These are phyloP conservation scores for Speoplatyrhinus poulsoni DNA, from an alignment of 2,113 vertebrate species.

Conservation along the genomic window DNA sequence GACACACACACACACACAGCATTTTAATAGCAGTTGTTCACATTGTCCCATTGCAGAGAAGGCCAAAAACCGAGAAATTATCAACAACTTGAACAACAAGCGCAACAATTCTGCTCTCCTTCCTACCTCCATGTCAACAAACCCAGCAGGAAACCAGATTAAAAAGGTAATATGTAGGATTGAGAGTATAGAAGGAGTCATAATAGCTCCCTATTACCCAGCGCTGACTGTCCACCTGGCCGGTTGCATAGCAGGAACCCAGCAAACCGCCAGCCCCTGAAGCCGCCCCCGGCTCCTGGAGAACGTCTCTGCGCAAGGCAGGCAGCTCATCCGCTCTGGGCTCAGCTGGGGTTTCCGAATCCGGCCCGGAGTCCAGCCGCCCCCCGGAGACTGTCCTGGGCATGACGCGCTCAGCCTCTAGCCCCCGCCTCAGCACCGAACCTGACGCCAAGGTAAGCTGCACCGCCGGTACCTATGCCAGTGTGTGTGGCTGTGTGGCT, in stretches of 20 bases:
- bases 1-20: background rate
- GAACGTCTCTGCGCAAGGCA: constrained; percentile 78
- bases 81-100: constrained; percentile 86
- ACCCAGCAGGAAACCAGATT: constrained; percentile 56
- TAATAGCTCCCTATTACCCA: background rate
- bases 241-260: constrained; percentile 51
- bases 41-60: constrained; percentile 69
- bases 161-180: constrained; percentile 69
- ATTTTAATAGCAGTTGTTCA: background rate
- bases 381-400: constrained; percentile 53
- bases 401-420: constrained; percentile 80
- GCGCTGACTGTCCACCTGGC: background rate
- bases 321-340: constrained; percentile 78
- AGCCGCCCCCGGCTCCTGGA: constrained; percentile 75
- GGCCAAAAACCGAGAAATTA: constrained; percentile 81
- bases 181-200: background rate
- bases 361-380: constrained; percentile 61
- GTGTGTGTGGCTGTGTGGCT: too few species aligned
- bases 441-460: constrained; percentile 71
- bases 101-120: constrained; percentile 69
- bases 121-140: constrained; percentile 63
- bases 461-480: too few species aligned
- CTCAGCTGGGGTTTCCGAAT: constrained; percentile 63
- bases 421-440: constrained; percentile 79
- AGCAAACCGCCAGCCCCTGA: constrained; percentile 60